phyloP scores from a whole-genome alignment of 2,113 vertebrate genomes.

The Sylvia atricapilla region DNA sequence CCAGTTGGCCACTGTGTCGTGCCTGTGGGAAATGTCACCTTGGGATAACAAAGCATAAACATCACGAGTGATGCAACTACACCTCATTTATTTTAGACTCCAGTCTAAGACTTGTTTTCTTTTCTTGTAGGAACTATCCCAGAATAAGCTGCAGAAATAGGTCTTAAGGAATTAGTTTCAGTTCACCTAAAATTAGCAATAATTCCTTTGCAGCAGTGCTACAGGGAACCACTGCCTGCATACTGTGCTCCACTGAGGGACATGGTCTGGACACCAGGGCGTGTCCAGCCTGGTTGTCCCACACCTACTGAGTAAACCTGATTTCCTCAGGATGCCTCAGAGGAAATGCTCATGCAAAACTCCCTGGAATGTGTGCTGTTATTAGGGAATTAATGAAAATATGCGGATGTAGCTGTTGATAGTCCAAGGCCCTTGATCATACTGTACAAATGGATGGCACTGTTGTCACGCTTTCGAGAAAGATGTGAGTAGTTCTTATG shows the following conservation, averaged over 20 bases:
- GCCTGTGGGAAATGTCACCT: not conserved
- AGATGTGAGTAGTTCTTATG: not conserved
- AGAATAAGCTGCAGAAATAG: not conserved
- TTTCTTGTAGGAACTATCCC: not conserved
- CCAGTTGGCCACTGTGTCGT: accelerated
- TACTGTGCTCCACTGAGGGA: not conserved
- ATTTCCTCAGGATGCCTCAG: not conserved
- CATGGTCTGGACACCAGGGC: not conserved
- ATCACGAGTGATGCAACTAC: not conserved
- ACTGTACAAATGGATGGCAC: not conserved
- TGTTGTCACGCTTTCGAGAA: not conserved
- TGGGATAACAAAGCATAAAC: not conserved
- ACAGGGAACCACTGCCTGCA: not conserved
- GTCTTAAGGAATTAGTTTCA: not conserved
- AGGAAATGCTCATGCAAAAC: not conserved
- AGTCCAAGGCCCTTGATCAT: not conserved
- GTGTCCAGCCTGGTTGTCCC: not conserved
- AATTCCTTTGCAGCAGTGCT: not conserved
- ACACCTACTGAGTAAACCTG: not conserved
- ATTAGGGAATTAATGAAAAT: not conserved
- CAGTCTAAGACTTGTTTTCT: not conserved
- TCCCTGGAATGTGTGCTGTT: not conserved
- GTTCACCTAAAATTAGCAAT: not conserved
- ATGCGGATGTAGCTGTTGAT: not conserved
- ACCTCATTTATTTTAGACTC: not conserved